phyloP scores from a whole-genome alignment of 2,888 invertebrate species.

The Cerastis leucographa region DNA sequence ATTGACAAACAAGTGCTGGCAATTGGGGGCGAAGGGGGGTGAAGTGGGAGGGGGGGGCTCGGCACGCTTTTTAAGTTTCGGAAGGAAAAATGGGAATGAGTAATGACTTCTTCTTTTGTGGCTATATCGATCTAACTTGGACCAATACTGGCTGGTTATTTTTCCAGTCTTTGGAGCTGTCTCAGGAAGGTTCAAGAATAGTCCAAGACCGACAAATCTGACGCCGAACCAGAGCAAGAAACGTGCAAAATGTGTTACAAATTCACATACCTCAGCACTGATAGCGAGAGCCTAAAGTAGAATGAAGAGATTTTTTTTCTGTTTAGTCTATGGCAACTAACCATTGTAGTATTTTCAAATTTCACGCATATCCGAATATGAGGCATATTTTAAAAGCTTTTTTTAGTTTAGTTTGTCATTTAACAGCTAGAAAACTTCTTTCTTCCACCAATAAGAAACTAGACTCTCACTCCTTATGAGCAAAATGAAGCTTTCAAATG shows the following conservation, averaged over 20 bases:
- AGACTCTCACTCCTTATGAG: neutral
- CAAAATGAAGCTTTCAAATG: neutral
- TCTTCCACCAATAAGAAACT: neutral
- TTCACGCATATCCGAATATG: no score
- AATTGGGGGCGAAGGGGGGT: constrained; percentile 26
- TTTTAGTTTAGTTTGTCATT: neutral
- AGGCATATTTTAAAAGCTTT: no score
- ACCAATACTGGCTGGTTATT: neutral
- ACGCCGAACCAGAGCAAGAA: neutral
- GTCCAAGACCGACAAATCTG: neutral
- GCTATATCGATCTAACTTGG: neutral
- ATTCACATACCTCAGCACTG: neutral
- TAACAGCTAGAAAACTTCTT: neutral
- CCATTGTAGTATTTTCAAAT: neutral
- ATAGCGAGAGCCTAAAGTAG: neutral
- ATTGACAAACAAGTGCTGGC: constrained; percentile 77
- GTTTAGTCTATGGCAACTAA: neutral
- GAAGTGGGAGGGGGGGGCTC: neutral
- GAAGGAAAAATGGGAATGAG: constrained; percentile 35
- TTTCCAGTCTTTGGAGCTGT: neutral
- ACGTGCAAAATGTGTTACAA: neutral
- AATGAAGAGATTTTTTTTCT: neutral
- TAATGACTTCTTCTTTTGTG: neutral
- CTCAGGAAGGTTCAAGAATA: neutral
- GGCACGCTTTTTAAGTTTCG: constrained; percentile 38